Evolutionary conservation across 2,797 vertebrate genomes (phyloP).

Genomic region (Mastacembelus armatus): DNA sequence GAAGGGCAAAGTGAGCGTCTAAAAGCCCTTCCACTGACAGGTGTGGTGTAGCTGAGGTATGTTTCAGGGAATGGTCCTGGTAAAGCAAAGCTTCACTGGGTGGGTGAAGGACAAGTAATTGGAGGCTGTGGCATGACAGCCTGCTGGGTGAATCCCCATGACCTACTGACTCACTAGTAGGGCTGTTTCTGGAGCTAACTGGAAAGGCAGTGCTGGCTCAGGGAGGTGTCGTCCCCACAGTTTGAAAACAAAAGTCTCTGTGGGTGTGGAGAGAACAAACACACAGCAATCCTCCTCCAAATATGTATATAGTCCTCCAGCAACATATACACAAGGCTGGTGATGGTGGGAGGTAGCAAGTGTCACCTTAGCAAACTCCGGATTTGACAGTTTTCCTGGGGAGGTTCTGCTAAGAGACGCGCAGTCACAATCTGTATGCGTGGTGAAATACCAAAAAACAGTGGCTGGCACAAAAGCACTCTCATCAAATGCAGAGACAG

Average conservation of each 20-base stretch:
- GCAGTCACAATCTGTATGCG: conserved; percentile 48
- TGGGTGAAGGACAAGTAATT: conserved; percentile 63
- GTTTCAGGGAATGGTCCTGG: conserved; percentile 59
- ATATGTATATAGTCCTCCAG: conserved; percentile 28
- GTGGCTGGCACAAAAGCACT: conserved; percentile 45
- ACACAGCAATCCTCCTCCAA: conserved; percentile 29
- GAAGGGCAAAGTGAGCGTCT: conserved; percentile 57
- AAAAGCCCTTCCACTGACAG: conserved; percentile 68
- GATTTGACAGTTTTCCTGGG: conserved; percentile 53
- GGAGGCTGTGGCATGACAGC: conserved; percentile 62
- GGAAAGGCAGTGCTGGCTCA: conserved; percentile 38
- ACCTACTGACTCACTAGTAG: conserved; percentile 51
- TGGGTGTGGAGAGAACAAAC: conserved; percentile 34
- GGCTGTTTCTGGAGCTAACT: conserved; percentile 45
- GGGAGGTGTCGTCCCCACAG: conserved; percentile 38
- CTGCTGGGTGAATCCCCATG: conserved; percentile 57
- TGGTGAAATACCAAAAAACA: conserved; percentile 35
- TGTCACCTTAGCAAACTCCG: conserved; percentile 48
- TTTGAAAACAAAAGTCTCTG: conserved; percentile 43
- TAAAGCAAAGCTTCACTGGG: conserved; percentile 68
- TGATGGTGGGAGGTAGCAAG: conserved; percentile 43
- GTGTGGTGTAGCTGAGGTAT: conserved; percentile 53
- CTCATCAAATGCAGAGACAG: conserved; percentile 58
- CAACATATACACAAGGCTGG: conserved; percentile 2
- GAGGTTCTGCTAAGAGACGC: conserved; percentile 31